These are phyloP conservation scores for Cydia splendana DNA, from an alignment of 1,140 invertebrate genomes.

Conservation along the genomic window DNA sequence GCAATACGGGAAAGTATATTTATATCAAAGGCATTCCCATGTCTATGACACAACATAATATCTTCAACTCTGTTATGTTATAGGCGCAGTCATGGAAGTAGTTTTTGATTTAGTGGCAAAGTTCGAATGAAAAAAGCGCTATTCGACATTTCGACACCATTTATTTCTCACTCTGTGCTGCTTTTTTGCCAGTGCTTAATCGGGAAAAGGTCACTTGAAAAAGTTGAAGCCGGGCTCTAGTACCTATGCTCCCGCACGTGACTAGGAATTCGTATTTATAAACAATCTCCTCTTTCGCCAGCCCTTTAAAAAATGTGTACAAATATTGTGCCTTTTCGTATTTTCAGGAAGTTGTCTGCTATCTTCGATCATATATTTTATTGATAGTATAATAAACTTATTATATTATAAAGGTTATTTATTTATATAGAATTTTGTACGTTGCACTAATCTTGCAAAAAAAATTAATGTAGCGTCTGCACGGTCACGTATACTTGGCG, in stretches of 20 bases:
- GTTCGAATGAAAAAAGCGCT: constrained; percentile 58
- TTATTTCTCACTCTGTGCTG: constrained; percentile 55
- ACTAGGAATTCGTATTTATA: constrained; percentile 43
- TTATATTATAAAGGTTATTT: not conserved
- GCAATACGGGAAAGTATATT: constrained; percentile 26
- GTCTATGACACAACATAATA: constrained; percentile 33
- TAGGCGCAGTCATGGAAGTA: constrained; percentile 41
- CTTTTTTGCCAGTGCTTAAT: constrained; percentile 48
- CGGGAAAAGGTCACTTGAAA: constrained; percentile 49
- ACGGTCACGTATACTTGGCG: constrained; percentile 63
- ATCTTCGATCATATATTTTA: not conserved
- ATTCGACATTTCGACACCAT: constrained; percentile 58
- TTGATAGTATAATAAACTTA: not conserved
- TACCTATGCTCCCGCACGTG: constrained; percentile 49
- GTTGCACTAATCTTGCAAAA: constrained; percentile 38
- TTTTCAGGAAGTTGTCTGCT: not conserved
- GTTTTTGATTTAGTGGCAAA: constrained; percentile 60
- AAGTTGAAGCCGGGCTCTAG: constrained; percentile 51
- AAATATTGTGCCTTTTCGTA: not conserved
- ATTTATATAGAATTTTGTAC: not conserved
- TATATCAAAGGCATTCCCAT: constrained; percentile 18
- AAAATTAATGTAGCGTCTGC: constrained; percentile 65
- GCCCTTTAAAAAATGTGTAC: constrained; percentile 34
- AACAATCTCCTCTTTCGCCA: constrained; percentile 35
- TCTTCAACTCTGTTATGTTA: constrained; percentile 34